Evolutionary conservation across 2,888 invertebrate genomes (phyloP).

Genomic region (Homarus gammarus): DNA sequence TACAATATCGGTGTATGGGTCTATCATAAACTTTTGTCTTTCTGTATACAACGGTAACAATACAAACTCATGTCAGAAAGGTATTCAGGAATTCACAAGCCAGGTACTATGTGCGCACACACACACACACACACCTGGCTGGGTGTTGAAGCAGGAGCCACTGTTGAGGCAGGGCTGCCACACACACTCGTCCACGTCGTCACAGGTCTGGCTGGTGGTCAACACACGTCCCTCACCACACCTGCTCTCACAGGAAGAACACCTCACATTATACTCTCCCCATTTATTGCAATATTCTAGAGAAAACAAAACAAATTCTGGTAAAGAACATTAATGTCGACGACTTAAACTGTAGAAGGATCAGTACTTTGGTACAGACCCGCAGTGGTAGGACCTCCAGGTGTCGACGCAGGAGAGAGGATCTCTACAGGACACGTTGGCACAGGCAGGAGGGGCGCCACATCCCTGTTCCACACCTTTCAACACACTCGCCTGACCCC

Average conservation of each 20-base stretch:
- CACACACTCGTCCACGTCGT: constrained; percentile 41
- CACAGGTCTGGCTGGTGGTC: not conserved
- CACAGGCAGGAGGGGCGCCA: constrained; percentile 95
- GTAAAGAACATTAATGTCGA: no score
- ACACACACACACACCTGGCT: no score
- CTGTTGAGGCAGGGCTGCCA: constrained; percentile 50
- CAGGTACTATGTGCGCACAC: no score
- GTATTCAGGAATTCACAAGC: no score
- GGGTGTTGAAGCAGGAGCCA: constrained; percentile 47
- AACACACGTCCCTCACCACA: constrained; percentile 38
- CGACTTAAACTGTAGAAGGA: no score
- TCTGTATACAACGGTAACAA: no score
- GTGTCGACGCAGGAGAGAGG: constrained; percentile 97
- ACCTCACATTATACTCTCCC: no score
- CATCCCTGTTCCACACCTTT: constrained; percentile 94
- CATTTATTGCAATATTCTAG: no score
- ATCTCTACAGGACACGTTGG: constrained; percentile 94
- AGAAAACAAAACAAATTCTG: no score
- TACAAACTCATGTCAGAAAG: no score
- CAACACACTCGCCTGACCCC: constrained; percentile 96
- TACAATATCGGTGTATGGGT: no score
- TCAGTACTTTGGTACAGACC: constrained; percentile 85
- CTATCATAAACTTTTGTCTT: no score
- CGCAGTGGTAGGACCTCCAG: constrained; percentile 99
- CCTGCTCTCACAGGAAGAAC: not conserved